These are phyloP conservation scores for Tetramorium bicarinatum DNA, from an alignment of 2,888 invertebrate species.

Conservation along the genomic window DNA sequence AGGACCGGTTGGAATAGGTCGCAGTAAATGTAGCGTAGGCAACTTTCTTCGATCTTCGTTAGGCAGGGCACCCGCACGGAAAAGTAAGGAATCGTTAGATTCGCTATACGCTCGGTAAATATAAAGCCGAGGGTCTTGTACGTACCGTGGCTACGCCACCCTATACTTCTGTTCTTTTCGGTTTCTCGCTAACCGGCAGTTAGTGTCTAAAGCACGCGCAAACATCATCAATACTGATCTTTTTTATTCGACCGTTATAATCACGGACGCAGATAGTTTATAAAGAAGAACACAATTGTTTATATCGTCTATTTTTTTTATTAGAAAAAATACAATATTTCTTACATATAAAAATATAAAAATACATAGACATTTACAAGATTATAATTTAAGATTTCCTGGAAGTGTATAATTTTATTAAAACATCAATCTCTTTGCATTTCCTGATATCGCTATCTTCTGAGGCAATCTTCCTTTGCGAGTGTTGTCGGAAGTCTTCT, in stretches of 20 bases:
- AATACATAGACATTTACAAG: background rate
- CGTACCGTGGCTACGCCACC: background rate
- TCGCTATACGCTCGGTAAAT: conserved; percentile 61
- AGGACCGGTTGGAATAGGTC: conserved; percentile 34
- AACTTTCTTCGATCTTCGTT: conserved; percentile 62
- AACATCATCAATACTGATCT: background rate
- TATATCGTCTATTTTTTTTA: background rate
- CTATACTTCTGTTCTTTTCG: background rate
- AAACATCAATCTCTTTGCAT: background rate
- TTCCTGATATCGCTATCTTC: background rate
- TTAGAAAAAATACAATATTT: background rate
- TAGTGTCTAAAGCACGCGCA: background rate
- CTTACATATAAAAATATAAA: background rate
- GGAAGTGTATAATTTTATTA: background rate
- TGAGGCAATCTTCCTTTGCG: background rate
- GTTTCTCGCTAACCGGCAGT: background rate
- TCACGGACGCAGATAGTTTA: background rate
- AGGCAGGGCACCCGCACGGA: conserved; percentile 51
- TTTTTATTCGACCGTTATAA: background rate
- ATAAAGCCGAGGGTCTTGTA: conserved; percentile 25
- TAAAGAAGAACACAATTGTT: background rate
- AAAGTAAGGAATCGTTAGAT: conserved; percentile 62
- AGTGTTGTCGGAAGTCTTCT: conserved; percentile 25
- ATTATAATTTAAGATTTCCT: background rate
- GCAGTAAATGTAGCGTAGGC: conserved; percentile 40